A percentile compares a stretch with the other conserved stretches of the same genome.
Conservation (phyloP, 2,888 invertebrate genomes). For the Bhutanitis thaidina region DNA sequence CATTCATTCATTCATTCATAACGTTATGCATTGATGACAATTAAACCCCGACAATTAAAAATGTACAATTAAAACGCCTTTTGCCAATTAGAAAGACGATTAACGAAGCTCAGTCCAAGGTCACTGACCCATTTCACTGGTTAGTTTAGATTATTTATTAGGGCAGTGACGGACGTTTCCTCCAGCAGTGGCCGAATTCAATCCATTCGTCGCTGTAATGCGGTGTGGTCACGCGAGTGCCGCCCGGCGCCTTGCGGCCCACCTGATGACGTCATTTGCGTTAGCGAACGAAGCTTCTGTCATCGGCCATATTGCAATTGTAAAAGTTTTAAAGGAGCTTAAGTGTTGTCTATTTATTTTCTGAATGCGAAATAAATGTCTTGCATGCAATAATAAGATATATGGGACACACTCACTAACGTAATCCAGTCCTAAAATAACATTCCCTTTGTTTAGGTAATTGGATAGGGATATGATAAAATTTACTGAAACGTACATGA, state of each 20-base stretch:
- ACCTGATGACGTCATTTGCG: constrained; percentile 16
- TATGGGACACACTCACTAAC: no score
- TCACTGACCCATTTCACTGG: constrained; percentile 28
- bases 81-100: not conserved
- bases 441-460: no score
- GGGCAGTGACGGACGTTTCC: constrained; percentile 43
- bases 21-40: no score
- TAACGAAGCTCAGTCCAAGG: constrained; percentile 19
- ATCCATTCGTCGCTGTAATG: constrained; percentile 70
- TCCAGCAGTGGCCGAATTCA: constrained; percentile 51
- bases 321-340: not conserved
- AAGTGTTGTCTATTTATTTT: not conserved
- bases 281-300: not conserved
- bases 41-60: no score
- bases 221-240: constrained; percentile 58
- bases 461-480: no score
- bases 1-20: no score
- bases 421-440: no score
- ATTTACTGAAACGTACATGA: no score
- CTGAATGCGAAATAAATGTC: no score
- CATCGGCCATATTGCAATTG: not conserved
- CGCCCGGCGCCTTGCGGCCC: not conserved
- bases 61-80: not conserved
- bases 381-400: no score
- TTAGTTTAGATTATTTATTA: constrained; percentile 62